These are phyloP conservation scores for Quiscalus mexicanus DNA, from an alignment of 2,113 vertebrate species.

Conservation along the genomic window DNA sequence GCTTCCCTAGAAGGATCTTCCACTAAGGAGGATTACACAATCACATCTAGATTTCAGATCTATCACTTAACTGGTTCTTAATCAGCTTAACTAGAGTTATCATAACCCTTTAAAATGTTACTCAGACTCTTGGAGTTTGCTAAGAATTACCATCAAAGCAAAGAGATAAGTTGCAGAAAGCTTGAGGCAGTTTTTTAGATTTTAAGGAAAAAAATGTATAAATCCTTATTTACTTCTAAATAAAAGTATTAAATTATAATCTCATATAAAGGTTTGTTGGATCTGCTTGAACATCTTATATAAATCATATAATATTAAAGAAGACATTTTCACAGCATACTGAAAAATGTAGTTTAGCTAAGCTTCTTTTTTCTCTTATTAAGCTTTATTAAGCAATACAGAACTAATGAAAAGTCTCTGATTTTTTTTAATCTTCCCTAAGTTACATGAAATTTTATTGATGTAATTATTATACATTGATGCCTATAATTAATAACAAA, in stretches of 20 bases:
- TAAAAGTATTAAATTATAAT: background rate
- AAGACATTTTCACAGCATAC: background rate
- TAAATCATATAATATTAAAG: background rate
- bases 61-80: background rate
- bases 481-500: background rate
- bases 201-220: background rate
- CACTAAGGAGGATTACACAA: background rate
- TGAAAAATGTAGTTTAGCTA: background rate
- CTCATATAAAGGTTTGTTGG: background rate
- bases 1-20: background rate
- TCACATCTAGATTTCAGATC: background rate
- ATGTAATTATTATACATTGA: background rate
- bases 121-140: background rate
- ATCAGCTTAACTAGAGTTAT: background rate
- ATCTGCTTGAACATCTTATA: background rate
- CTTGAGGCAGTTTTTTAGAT: background rate
- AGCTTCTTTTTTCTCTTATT: background rate
- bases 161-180: background rate
- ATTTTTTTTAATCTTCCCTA: background rate
- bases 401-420: background rate
- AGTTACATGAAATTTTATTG: background rate
- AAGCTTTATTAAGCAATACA: background rate
- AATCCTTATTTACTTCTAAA: background rate
- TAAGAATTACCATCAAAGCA: background rate
- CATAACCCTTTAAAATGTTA: background rate